phyloP scores from a whole-genome alignment of 1,140 invertebrate species.

The Drosophila chauvacae region DNA sequence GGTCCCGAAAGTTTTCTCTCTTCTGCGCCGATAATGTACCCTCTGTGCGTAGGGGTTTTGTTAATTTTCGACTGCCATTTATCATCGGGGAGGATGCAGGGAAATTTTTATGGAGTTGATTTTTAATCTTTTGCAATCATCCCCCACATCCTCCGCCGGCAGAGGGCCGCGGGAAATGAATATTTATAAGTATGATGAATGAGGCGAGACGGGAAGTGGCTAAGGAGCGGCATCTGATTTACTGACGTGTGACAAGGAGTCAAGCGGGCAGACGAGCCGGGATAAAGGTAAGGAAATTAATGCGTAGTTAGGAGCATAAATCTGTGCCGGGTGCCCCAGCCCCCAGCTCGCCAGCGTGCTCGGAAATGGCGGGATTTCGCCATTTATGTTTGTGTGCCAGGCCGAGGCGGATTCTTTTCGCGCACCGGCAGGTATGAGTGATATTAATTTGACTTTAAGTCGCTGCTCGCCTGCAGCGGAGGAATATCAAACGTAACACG shows the following conservation, averaged over 20 bases:
- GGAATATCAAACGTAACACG: constrained; percentile 67
- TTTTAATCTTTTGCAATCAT: constrained; percentile 84
- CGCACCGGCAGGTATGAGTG: constrained; percentile 64
- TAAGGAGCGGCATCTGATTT: constrained; percentile 62
- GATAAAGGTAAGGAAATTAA: constrained; percentile 83
- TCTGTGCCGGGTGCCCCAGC: constrained; percentile 54
- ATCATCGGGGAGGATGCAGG: constrained; percentile 56
- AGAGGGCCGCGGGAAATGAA: constrained; percentile 70
- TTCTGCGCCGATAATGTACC: neutral
- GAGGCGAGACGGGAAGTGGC: constrained; percentile 58
- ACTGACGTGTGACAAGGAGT: constrained; percentile 75
- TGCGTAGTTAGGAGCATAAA: constrained; percentile 82
- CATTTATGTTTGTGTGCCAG: constrained; percentile 62
- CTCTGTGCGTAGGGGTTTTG: constrained; percentile 23
- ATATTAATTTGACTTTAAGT: constrained; percentile 82
- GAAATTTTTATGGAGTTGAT: constrained; percentile 79
- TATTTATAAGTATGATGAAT: constrained; percentile 84
- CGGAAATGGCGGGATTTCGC: constrained; percentile 71
- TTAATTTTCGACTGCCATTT: constrained; percentile 81
- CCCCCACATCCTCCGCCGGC: constrained; percentile 26
- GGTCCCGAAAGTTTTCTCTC: constrained; percentile 56
- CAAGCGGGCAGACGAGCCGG: constrained; percentile 30
- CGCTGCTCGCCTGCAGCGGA: constrained; percentile 30
- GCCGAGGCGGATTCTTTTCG: constrained; percentile 25
- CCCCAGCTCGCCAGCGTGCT: constrained; percentile 5